Evolutionary conservation across 2,113 vertebrate genomes (phyloP), one percentile per base, ranked within the genome.

Genomic region (Cyprinus carpio): DNA sequence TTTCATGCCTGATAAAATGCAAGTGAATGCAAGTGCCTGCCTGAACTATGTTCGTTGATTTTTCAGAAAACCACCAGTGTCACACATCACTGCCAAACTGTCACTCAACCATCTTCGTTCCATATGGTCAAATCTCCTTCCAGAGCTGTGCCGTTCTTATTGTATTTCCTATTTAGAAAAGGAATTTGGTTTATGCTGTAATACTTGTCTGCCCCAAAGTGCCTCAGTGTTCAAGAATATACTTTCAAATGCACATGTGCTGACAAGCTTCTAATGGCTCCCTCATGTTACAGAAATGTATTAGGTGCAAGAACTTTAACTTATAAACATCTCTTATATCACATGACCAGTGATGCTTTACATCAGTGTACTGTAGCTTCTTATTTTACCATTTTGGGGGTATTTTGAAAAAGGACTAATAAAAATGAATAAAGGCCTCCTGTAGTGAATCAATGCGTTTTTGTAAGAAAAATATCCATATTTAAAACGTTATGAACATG

Each of bases 261-360:
- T 67, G 79, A 81, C 79, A 49, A 65, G 79, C n/a, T 5, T 67
- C 46, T 81, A 81, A 81, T 81, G 62, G 60, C 15, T 81, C n/a
- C 79, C 79, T 67, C 49, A 67, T 81, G 79, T 49, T 46, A 29
- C 60, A 81, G 37, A 81, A 46, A 65, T 81, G 34, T 6, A 15
- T 65, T 67, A 9, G 1, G 54, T 6, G 31, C 13, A 78, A 78
- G 54, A 78, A 23, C 54, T 15, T 58, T 37, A 34, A 49, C 34
- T 20, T 31, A 5, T 12, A 67, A 67, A 81, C 37, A 46, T 15
- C 10, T 40, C 58, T n/a, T 54, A 60, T 81, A 18, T 62, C 64
- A 51, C 60, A 60, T 0, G 4, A 29, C 74, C 54, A n/a, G 7
- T 34, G 16, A 43, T 13, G 37, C 9, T n/a, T 20, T 77, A 31